Conservation (phyloP, 2,797 vertebrate genomes). For the Cottoperca gobio region DNA sequence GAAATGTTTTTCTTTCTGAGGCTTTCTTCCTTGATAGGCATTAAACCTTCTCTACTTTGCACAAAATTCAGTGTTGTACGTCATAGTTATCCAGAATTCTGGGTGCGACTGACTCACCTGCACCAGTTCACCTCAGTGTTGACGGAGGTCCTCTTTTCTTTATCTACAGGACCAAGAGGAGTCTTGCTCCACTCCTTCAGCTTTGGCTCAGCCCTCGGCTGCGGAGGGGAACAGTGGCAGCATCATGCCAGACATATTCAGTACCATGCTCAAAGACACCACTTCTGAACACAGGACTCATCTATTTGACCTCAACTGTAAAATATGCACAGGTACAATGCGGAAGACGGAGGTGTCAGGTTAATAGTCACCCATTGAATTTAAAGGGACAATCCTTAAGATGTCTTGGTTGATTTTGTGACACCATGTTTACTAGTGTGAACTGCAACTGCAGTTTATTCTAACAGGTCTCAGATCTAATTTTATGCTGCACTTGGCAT, state of each 20-base stretch:
- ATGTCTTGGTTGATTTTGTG: too few relatives aligned
- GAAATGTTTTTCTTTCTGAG: constrained; percentile 10
- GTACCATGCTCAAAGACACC: constrained; percentile 96
- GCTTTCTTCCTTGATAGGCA: background rate
- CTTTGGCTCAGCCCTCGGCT: constrained; percentile 56
- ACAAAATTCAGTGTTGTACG: background rate
- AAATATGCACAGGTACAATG: constrained; percentile 95
- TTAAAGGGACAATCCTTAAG: too few relatives aligned
- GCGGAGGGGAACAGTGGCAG: constrained; percentile 62
- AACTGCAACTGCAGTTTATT: too few relatives aligned
- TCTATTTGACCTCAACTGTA: constrained; percentile 98
- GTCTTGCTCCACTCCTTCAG: constrained; percentile 57
- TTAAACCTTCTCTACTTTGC: background rate
- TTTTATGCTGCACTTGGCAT: too few relatives aligned
- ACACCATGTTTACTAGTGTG: too few relatives aligned
- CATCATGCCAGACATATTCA: constrained; percentile 89
- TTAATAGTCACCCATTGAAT: background rate
- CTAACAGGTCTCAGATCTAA: too few relatives aligned
- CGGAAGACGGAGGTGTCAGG: background rate
- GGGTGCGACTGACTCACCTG: background rate
- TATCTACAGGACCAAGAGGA: constrained; percentile 91
- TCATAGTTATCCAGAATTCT: background rate
- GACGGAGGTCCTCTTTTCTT: constrained; percentile 9
- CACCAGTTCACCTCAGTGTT: background rate
- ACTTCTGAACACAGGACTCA: constrained; percentile 95